Conservation (phyloP, 2,113 vertebrate genomes). For the Pteropus alecto region DNA sequence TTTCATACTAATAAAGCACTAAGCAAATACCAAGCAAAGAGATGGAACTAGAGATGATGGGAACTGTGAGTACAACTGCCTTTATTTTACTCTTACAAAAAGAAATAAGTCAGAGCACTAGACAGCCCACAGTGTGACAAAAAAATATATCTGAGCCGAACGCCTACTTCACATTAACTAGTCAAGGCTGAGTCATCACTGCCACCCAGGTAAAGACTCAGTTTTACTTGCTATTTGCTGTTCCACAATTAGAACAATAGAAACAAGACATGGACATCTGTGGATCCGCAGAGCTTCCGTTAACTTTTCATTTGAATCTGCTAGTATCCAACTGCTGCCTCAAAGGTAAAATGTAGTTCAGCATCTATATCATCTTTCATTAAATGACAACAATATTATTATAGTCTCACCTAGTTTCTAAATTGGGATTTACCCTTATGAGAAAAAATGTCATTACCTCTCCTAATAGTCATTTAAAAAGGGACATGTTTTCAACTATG, state of each 20-base stretch:
- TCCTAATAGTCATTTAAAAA: neutral
- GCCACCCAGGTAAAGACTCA: slow-evolving; percentile 26
- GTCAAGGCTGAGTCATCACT: slow-evolving; percentile 64
- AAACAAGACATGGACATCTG: neutral
- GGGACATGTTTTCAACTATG: neutral
- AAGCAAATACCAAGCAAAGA: slow-evolving; percentile 30
- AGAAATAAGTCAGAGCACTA: slow-evolving; percentile 68
- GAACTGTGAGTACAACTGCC: slow-evolving; percentile 6
- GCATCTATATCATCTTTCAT: neutral
- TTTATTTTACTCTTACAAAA: slow-evolving; percentile 59
- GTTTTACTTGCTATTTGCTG: slow-evolving; percentile 58
- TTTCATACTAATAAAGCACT: neutral
- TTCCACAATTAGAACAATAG: slow-evolving; percentile 65
- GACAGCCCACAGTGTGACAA: neutral
- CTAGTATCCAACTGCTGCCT: slow-evolving; percentile 51
- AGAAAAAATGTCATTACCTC: slow-evolving; percentile 40
- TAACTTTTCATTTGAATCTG: slow-evolving; percentile 55
- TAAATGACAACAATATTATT: slow-evolving; percentile 53
- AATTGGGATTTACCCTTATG: slow-evolving; percentile 49
- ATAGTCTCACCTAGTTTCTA: slow-evolving; percentile 60
- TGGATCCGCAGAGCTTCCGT: neutral
- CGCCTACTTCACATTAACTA: slow-evolving; percentile 42
- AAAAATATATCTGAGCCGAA: slow-evolving; percentile 57
- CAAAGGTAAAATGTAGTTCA: slow-evolving; percentile 36
- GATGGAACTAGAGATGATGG: slow-evolving; percentile 45